Evolutionary conservation across 2,113 vertebrate genomes (phyloP).

Genomic region (Holacanthus passer): DNA sequence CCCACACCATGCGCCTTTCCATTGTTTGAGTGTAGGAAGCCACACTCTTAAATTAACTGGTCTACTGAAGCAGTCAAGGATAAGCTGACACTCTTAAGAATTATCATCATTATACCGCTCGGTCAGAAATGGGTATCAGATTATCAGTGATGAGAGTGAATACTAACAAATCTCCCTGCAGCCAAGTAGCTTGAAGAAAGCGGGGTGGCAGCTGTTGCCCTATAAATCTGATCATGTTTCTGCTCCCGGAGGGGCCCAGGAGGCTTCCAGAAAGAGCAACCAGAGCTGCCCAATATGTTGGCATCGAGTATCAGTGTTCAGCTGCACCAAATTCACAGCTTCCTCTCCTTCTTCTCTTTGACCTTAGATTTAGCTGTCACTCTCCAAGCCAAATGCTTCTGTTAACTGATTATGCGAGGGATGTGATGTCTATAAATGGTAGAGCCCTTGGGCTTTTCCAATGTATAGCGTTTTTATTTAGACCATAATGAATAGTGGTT

Average conservation of each 20-base stretch:
- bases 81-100: constrained; percentile 78
- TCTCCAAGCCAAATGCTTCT: constrained; percentile 41
- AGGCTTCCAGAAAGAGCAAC: constrained; percentile 73
- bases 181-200: constrained; percentile 67
- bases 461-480: constrained; percentile 4
- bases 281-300: constrained; percentile 63
- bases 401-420: constrained; percentile 40
- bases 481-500: not conserved
- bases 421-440: constrained; percentile 27
- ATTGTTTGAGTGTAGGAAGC: constrained; percentile 70
- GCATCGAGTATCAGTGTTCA: constrained; percentile 35
- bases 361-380: constrained; percentile 50
- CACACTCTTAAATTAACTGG: constrained; percentile 79
- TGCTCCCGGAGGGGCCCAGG: constrained; percentile 47
- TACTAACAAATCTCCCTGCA: constrained; percentile 75
- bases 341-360: constrained; percentile 45
- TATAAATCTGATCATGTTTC: constrained; percentile 73
- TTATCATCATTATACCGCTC: constrained; percentile 78
- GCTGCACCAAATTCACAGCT: constrained; percentile 50
- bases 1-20: constrained; percentile 32
- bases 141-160: constrained; percentile 80
- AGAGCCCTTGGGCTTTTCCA: not conserved
- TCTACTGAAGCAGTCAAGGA: constrained; percentile 78
- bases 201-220: constrained; percentile 75
- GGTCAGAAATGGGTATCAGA: constrained; percentile 80